Conservation (phyloP, 1,140 invertebrate genomes). For the Eubasilissa regina region DNA sequence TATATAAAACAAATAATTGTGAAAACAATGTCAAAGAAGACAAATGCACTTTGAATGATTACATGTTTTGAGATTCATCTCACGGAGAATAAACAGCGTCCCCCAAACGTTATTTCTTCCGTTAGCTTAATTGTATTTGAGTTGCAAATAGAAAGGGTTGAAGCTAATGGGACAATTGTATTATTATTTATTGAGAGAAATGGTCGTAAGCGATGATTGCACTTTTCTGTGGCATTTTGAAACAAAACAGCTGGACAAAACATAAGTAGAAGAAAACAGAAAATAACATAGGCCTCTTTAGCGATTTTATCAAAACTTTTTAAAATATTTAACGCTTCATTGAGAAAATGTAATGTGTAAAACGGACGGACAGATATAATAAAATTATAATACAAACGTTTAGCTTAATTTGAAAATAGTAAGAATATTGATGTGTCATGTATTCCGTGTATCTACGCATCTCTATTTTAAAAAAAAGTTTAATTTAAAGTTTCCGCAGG, state of each 20-base stretch:
- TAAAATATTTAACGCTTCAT: no score
- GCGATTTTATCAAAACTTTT: no score
- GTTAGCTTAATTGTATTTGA: conserved; percentile 53
- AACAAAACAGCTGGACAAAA: conserved; percentile 16
- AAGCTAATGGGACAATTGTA: conserved; percentile 54
- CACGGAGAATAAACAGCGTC: conserved; percentile 20
- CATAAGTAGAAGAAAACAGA: background rate
- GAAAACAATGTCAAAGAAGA: background rate
- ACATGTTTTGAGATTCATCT: background rate
- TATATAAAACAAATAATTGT: background rate
- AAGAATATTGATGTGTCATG: no score
- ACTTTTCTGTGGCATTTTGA: background rate
- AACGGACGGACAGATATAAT: no score
- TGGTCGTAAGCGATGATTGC: background rate
- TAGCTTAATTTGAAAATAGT: no score
- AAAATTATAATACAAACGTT: no score
- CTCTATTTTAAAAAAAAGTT: no score
- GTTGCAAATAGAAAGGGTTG: conserved; percentile 43
- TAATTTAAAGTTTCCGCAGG: no score
- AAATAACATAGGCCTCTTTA: no score
- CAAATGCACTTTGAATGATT: conserved; percentile 22
- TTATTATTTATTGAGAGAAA: conserved; percentile 45
- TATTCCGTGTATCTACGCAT: no score
- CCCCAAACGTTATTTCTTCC: conserved; percentile 27
- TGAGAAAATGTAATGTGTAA: no score